These are phyloP conservation scores for Riparia riparia DNA, from an alignment of 2,113 vertebrate genomes.

Conservation along the genomic window DNA sequence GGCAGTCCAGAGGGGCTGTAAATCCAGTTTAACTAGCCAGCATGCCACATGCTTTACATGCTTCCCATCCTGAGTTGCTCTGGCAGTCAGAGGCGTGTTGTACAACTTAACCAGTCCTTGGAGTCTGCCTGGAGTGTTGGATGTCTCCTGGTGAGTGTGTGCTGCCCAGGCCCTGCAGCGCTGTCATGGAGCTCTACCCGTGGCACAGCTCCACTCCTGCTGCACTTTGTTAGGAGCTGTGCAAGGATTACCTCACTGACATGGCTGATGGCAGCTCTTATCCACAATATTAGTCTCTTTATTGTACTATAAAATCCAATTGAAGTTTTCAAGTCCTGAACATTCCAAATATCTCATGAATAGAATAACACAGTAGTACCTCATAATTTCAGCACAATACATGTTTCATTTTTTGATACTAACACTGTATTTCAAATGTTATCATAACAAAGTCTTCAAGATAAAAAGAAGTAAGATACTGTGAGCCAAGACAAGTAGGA, in stretches of 20 bases:
- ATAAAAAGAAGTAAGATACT: background rate
- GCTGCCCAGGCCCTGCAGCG: background rate
- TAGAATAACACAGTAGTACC: background rate
- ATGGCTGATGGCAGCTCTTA: background rate
- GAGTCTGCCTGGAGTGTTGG: background rate
- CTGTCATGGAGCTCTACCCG: fast-evolving
- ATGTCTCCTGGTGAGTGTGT: fast-evolving
- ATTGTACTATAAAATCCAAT: background rate
- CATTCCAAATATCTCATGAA: background rate
- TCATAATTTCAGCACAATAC: background rate
- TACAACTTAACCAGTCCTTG: background rate
- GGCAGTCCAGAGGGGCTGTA: background rate
- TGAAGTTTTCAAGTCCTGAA: background rate
- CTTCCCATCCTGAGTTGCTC: background rate
- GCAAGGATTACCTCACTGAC: background rate
- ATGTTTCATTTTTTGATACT: background rate
- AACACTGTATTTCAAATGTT: background rate
- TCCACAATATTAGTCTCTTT: background rate
- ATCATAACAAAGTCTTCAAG: background rate
- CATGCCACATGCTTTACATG: background rate
- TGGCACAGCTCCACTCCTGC: background rate
- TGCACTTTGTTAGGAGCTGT: background rate
- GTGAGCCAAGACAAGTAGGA: background rate
- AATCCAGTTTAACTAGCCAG: conserved; percentile 4
- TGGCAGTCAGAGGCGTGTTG: background rate